Evolutionary conservation across 2,797 vertebrate genomes (phyloP).

Genomic region (Cryptoprocta ferox): DNA sequence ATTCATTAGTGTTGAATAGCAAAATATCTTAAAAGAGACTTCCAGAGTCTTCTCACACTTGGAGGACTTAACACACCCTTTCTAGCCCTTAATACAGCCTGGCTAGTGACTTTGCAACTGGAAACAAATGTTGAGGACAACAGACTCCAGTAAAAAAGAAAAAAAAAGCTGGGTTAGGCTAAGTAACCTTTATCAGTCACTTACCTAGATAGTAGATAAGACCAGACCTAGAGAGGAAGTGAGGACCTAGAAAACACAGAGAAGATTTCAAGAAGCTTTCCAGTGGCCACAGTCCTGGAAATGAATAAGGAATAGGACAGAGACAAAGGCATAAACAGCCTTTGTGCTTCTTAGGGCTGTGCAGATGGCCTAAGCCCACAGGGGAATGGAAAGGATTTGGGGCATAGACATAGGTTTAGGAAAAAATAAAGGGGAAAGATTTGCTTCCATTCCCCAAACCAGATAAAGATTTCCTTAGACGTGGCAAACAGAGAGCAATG

Average conservation of each 20-base stretch:
- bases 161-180: background rate
- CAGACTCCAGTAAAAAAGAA: background rate
- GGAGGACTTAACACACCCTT: background rate
- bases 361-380: background rate
- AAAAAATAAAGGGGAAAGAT: background rate
- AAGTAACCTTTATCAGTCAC: background rate
- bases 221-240: background rate
- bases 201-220: background rate
- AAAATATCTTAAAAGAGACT: background rate
- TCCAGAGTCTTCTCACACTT: background rate
- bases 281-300: background rate
- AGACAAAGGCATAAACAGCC: background rate
- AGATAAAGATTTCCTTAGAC: background rate
- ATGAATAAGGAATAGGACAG: background rate
- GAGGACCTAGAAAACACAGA: background rate
- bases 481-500: background rate
- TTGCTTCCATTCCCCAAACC: background rate
- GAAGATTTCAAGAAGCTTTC: background rate
- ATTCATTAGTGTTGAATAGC: background rate
- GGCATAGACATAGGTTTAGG: background rate
- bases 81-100: background rate
- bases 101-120: background rate
- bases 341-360: background rate
- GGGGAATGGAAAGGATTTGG: background rate
- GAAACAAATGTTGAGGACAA: background rate